Conservation (phyloP, 2,888 invertebrate species). For the Noctua pronuba region DNA sequence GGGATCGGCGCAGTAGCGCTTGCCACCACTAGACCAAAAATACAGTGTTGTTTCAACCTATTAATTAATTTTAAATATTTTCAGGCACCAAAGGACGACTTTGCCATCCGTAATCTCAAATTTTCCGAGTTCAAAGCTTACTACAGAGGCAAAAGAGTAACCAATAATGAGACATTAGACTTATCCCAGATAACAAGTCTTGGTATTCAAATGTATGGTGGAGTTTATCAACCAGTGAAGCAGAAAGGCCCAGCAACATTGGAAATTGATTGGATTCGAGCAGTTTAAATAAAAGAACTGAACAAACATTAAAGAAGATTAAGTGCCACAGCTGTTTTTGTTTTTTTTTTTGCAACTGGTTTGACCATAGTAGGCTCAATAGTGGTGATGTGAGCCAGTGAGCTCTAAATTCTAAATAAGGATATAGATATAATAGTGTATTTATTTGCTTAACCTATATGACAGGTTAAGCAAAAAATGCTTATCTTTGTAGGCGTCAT, state of each 20-base stretch:
- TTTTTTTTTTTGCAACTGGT: constrained; percentile 29
- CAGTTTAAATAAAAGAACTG: constrained; percentile 70
- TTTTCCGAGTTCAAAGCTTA: constrained; percentile 91
- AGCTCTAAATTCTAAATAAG: not conserved
- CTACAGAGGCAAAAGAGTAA: constrained; percentile 90
- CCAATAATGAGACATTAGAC: constrained; percentile 90
- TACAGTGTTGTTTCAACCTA: not conserved
- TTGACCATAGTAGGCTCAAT: not conserved
- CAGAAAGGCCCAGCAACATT: constrained; percentile 92
- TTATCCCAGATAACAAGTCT: constrained; percentile 90
- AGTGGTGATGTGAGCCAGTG: not conserved
- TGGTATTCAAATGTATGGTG: constrained; percentile 92
- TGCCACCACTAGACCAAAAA: not conserved
- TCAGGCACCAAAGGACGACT: constrained; percentile 89
- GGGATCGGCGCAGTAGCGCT: not conserved
- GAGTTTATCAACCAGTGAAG: constrained; percentile 91
- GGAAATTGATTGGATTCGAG: constrained; percentile 91
- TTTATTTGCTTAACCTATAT: constrained; percentile 8
- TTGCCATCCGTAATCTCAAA: constrained; percentile 88
- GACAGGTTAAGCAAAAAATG: not conserved
- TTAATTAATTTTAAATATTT: constrained; percentile 60
- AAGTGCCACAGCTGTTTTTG: constrained; percentile 10
- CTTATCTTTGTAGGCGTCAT: constrained; percentile 13
- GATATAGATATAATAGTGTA: not conserved
- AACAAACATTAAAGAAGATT: constrained; percentile 42